Conservation (phyloP, 1,140 invertebrate genomes). For the Apis florea region DNA sequence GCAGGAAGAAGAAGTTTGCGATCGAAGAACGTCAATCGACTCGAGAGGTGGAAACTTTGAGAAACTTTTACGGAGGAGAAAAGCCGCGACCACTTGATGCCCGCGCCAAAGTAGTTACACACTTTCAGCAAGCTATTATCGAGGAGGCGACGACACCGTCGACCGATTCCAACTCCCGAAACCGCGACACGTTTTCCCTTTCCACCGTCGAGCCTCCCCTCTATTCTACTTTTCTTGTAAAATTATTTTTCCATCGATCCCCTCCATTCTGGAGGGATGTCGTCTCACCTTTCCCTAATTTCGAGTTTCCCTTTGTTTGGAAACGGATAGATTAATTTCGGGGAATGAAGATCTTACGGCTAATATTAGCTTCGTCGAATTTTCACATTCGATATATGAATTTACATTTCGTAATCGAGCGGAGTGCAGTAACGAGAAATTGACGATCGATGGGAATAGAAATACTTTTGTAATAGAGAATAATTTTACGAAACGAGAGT, state of each 20-base stretch:
- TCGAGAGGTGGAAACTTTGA: conserved; percentile 35
- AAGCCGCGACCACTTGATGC: conserved; percentile 40
- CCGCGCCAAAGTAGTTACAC: conserved; percentile 56
- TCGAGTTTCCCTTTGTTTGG: not conserved
- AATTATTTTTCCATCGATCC: conserved; percentile 7
- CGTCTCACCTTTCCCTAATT: not conserved
- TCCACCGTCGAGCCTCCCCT: not conserved
- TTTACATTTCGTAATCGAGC: not conserved
- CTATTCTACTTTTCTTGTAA: not conserved
- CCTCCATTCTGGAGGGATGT: not conserved
- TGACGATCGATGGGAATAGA: too few species aligned
- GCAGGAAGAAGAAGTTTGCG: conserved; percentile 32
- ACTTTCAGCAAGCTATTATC: conserved; percentile 57
- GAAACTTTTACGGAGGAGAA: conserved; percentile 16
- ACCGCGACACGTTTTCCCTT: conserved; percentile 26
- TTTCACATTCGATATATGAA: not conserved
- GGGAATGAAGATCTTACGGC: not conserved
- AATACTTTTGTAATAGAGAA: too few species aligned
- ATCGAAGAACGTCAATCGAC: conserved; percentile 44
- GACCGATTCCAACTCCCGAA: conserved; percentile 22
- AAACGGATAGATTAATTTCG: not conserved
- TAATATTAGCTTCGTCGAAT: not conserved
- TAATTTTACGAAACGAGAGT: too few species aligned
- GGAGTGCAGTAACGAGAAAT: not conserved
- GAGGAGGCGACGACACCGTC: conserved; percentile 24